Percentiles rank a stretch among this genome's conserved stretches.
phyloP scores from a whole-genome alignment of 1,140 invertebrate species.

The Ostrea edulis region DNA sequence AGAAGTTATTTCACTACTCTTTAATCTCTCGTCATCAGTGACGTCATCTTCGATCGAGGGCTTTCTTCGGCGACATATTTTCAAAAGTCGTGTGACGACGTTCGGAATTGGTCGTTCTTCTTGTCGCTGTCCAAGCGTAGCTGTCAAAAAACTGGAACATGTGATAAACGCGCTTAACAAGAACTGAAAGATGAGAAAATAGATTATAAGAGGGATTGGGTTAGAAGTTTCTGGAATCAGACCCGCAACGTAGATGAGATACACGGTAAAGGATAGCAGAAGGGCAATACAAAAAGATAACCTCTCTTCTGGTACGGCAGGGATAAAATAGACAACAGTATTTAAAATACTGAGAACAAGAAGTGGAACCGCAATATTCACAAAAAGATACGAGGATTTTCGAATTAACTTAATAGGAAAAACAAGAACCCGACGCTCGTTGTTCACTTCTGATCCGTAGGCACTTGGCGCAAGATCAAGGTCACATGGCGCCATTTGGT shows the following conservation, averaged over 20 bases:
- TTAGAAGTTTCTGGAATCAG: neutral
- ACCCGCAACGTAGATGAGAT: neutral
- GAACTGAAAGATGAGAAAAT: slow-evolving; percentile 8
- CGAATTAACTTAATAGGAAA: neutral
- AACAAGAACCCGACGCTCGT: neutral
- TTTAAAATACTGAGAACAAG: neutral
- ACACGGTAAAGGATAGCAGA: slow-evolving; percentile 10
- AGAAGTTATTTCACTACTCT: neutral
- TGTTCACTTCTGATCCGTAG: neutral
- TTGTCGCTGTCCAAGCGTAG: neutral
- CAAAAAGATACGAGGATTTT: neutral
- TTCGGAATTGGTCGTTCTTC: neutral
- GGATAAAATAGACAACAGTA: neutral
- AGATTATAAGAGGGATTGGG: neutral
- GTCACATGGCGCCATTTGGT: neutral
- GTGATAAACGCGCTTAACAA: neutral
- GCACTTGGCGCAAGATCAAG: neutral
- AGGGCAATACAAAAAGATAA: slow-evolving; percentile 10
- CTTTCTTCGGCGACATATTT: neutral
- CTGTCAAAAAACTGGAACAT: slow-evolving; percentile 10
- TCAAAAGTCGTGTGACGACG: neutral
- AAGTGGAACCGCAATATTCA: neutral
- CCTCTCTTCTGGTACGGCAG: neutral
- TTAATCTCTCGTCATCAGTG: neutral
- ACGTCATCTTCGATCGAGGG: neutral